Conservation (phyloP, 2,113 vertebrate genomes). For the Gambusia holbrooki region DNA sequence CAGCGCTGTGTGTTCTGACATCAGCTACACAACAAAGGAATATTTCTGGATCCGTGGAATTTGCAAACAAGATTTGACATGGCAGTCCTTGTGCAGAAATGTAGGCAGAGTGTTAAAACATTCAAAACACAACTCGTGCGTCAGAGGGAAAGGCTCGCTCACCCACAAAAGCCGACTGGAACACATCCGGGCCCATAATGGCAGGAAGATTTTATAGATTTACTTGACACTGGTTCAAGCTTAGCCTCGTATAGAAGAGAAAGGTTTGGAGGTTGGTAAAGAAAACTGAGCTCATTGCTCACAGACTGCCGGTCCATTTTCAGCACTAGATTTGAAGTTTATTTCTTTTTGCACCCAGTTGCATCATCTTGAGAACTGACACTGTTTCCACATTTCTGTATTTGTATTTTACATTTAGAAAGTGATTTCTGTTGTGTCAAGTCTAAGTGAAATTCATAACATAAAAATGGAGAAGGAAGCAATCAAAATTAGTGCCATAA, state of each 20-base stretch:
- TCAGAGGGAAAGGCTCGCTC: neutral
- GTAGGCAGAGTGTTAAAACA: conserved; percentile 2
- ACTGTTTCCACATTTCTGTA: conserved; percentile 30
- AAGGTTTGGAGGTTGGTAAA: conserved; percentile 27
- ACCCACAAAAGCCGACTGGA: neutral
- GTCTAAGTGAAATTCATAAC: conserved; percentile 2
- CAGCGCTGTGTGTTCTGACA: conserved; percentile 3
- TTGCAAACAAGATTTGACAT: conserved; percentile 34
- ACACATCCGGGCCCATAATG: rapidly evolving
- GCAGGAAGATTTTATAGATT: conserved; percentile 2
- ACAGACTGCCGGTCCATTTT: conserved; percentile 39
- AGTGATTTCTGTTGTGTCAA: neutral
- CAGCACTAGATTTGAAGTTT: conserved; percentile 29
- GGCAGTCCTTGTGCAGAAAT: conserved; percentile 4
- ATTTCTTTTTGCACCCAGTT: conserved; percentile 61
- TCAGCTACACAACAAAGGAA: neutral
- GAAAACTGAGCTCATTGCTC: conserved; percentile 4
- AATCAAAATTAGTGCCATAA: neutral
- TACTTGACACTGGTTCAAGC: neutral
- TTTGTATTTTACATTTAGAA: conserved; percentile 25
- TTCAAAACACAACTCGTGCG: conserved; percentile 12
- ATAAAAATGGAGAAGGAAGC: neutral
- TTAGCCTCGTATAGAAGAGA: conserved; percentile 13
- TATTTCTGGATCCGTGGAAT: conserved; percentile 11
- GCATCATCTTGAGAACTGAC: conserved; percentile 57